Evolutionary conservation across 2,888 invertebrate species (phyloP), one percentile per base, ranked within the genome.

Genomic region (Trissolcus japonicus): DNA sequence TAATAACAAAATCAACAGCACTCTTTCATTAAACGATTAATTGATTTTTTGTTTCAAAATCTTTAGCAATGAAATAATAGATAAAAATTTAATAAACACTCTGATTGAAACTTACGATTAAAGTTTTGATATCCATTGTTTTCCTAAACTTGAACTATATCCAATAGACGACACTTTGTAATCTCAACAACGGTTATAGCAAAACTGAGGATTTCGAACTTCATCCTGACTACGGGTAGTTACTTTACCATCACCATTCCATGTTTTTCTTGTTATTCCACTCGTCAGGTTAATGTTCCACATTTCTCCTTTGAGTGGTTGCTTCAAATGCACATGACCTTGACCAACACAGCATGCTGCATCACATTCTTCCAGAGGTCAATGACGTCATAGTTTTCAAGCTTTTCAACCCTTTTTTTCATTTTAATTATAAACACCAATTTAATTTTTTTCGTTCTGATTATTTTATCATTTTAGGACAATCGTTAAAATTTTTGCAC

Each of bases 201-300:
- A 86, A 86, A 86, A 87, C 87, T 87, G 85, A 86, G 83, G 82
- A 83, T 83, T 83, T 83, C 82, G 81, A 84, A 84, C 81, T 75
- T 81, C 72, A 79, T 73, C 65, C 73, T 51, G 67, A 55, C 55
- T 51, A 43, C 66, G 68, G 53, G 67, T 61, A 68, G 73, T 73
- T 41, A 56, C 56, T 51, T 73, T 78, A 73, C 77, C 77, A 78
- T 78, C 68, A 78, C 77, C 68, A 65, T 78, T 54, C 72, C 62
- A 40, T 61, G 71, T 62, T 66, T 78, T 69, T 73, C 78, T 74
- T 62, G 46, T 65, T 71, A 68, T 76, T 61, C 51, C 78, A 73
- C 79, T 73, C 79, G 66, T 73, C 79, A 73, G 79, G 79, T 79
- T 79, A 78, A 78, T 56, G 78, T 78, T 67, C 79, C 55, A 79